Conservation (phyloP, 1,140 invertebrate genomes). For the Parapsyche elsis region DNA sequence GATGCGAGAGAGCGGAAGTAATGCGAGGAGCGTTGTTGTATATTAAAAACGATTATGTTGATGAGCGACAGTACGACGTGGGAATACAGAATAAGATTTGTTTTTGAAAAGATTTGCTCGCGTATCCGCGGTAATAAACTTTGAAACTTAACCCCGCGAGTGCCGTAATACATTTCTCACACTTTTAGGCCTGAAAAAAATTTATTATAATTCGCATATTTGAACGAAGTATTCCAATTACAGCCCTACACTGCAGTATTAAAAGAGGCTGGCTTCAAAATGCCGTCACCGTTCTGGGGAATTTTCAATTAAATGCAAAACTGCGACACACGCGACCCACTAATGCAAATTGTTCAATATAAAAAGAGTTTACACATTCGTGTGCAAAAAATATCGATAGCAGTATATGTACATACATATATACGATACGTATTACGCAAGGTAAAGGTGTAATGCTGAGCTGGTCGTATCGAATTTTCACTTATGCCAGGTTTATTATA, state of each 20-base stretch:
- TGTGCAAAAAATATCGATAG: neutral
- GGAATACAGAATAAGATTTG: neutral
- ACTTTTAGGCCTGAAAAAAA: no score
- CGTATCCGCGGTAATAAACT: neutral
- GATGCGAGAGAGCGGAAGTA: neutral
- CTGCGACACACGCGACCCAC: neutral
- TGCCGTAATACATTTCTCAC: no score
- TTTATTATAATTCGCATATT: no score
- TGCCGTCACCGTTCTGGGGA: neutral
- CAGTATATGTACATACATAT: neutral
- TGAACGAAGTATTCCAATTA: neutral
- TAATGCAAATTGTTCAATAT: conserved; percentile 4
- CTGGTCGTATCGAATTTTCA: no score
- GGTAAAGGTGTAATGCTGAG: no score
- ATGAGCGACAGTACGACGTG: neutral
- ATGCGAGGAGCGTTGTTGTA: neutral
- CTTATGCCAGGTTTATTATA: no score
- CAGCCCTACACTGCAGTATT: neutral
- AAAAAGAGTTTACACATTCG: neutral
- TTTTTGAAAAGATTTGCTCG: neutral
- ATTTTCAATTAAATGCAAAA: conserved; percentile 25
- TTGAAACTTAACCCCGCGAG: neutral
- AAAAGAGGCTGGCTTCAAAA: neutral
- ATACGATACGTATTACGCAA: neutral
- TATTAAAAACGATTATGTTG: neutral